Evolutionary conservation across 2,797 vertebrate genomes (phyloP).

Genomic region (Chrysocyon brachyurus): DNA sequence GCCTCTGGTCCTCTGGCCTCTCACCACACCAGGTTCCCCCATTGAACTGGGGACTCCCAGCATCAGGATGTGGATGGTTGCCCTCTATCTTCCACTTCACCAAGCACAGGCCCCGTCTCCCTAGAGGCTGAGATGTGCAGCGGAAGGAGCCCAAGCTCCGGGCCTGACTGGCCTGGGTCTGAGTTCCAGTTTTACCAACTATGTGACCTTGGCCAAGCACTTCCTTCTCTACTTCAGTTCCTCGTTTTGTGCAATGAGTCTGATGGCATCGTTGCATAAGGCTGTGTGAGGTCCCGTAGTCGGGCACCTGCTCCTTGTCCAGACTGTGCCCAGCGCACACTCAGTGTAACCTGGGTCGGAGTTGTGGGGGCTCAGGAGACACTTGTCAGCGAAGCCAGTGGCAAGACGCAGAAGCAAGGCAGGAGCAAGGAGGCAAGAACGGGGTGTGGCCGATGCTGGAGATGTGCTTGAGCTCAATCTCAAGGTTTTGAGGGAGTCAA

Average conservation of each 20-base stretch:
- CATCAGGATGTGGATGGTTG: neutral
- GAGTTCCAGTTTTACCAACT: neutral
- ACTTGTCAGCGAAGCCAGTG: accelerated
- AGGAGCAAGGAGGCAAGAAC: accelerated
- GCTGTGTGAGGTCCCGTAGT: neutral
- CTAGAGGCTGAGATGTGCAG: accelerated
- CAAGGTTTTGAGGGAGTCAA: neutral
- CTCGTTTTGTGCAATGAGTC: neutral
- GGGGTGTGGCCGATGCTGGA: neutral
- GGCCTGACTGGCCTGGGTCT: neutral
- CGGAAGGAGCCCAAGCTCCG: neutral
- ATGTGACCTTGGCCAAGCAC: neutral
- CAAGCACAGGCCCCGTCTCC: neutral
- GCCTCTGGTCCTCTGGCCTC: neutral
- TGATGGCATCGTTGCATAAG: neutral
- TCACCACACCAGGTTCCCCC: neutral
- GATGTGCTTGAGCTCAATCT: neutral
- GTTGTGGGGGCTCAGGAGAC: neutral
- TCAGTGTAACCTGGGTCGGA: accelerated
- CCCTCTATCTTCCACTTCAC: neutral
- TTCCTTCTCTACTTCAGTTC: neutral
- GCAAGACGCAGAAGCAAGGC: neutral
- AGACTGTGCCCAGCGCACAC: accelerated
- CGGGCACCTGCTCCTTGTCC: neutral
- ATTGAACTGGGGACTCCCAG: neutral